Base-by-base conservation (phyloP, 1,140 invertebrate genomes). In the Pogonus chalceus region DNA sequence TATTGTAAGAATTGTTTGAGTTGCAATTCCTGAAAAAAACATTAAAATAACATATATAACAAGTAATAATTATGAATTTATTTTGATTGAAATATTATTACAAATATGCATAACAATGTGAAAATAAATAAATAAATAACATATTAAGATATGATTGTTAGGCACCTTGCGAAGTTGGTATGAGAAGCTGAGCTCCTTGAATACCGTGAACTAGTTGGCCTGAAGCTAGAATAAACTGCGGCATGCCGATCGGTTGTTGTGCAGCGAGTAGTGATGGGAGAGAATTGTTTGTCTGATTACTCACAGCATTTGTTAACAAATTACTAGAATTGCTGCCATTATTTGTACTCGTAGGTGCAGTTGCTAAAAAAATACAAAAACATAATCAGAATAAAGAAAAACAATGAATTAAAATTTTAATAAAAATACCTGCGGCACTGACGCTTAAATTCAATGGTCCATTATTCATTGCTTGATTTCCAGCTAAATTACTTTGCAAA, bases 1-100 rank as follows among this genome's bases (percentile, higher is more conserved):
- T 66, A 95, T 95, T 39, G 91, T 95, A 49, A 96, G 77, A 52
- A 96, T 92, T 59, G 91, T 94, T 71, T 95, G 92, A 14, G 90
- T 88, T 18, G 90, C 89, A 63, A 94, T 88, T 56, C 90, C 90
- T 92, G 70, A 39, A 70, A 73, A 54, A 53, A 55, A 61, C 57
- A 39, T 16, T 23, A n/a, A 21, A 16, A 55, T 35, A 16, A 10
- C 12, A 22, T 1, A 21, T 7, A 43, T 16, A n/a, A 23, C 14
- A 53, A 47, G 46, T 53, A 21, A n/a, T 20, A 21, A 14, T 21
- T 49, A 37, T 20, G 47, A 4, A 31, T 7, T 31, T 31, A 14
- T 43, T 12, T 18, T 43, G 18, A 43, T 7, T 43, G 37, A 12
- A 31, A 31, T 31, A 31, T 31, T 7, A 14, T 31, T 14, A 14